A percentile compares a stretch with the other conserved stretches of the same genome.
Evolutionary conservation across 1,140 invertebrate genomes (phyloP).

Genomic region (Wiebesia pumilae): DNA sequence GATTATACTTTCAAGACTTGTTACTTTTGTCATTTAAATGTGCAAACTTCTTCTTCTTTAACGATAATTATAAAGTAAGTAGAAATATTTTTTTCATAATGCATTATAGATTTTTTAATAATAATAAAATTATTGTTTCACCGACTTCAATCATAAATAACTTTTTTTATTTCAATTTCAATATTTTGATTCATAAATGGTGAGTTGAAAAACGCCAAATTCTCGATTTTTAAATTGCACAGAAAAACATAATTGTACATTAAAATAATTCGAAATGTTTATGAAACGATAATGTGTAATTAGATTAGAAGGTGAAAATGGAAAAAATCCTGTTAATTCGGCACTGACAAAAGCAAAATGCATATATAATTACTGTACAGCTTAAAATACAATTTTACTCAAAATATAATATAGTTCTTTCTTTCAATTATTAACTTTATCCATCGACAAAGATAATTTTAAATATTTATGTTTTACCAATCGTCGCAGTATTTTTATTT

Average conservation of each 20-base stretch:
- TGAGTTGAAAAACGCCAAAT: too few species aligned
- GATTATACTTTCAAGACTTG: too few species aligned
- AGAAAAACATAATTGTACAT: neutral
- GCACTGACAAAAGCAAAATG: neutral
- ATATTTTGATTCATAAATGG: too few species aligned
- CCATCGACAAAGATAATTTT: conserved; percentile 8
- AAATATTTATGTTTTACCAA: conserved; percentile 20
- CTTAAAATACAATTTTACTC: neutral
- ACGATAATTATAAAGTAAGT: too few species aligned
- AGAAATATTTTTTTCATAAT: too few species aligned
- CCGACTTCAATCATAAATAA: too few species aligned
- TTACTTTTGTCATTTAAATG: too few species aligned
- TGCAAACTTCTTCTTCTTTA: too few species aligned
- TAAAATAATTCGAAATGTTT: neutral
- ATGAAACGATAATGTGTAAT: neutral
- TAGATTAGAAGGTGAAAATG: neutral
- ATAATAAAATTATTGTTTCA: too few species aligned
- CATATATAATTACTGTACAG: conserved; percentile 44
- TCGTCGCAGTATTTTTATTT: conserved; percentile 25
- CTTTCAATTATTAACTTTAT: neutral
- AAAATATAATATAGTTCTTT: conserved; percentile 17
- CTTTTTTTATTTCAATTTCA: too few species aligned
- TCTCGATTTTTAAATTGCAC: too few species aligned
- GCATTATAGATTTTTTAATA: too few species aligned
- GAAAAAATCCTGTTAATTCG: neutral